Evolutionary conservation across 2,797 vertebrate species (phyloP), one percentile per base, ranked within the genome.

Genomic region (Mus caroli): DNA sequence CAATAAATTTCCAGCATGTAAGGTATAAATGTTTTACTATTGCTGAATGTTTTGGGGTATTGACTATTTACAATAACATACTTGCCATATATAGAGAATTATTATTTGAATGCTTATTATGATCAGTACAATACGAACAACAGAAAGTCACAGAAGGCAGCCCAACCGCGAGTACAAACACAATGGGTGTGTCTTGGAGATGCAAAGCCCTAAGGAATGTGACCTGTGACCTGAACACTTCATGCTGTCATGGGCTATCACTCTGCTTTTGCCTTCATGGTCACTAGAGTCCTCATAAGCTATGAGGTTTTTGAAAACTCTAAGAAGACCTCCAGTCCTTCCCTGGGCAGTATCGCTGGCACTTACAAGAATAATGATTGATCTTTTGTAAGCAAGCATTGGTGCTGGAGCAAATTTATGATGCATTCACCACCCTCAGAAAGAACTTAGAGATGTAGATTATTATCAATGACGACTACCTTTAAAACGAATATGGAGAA

Each of bases 201-300:
- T 67, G 64, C 12, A 34, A 67, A 14, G 31, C 31, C 13, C 64
- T 34, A 13, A 67, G 64, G 31, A 67, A 34, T 71, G 17, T 71
- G 7, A 17, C 14, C 6, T n/a, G 14, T n/a, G 6, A n/a, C 67
- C 14, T n/a, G 6, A n/a, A 31, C n/a, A 69, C 14, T n/a, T 69
- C 15, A 19, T 15, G 67, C 5, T 17, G 34, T n/a, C 13, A 34
- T n/a, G 15, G 67, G 8, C 6, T 69, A n/a, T 17, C 0, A 0
- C 34, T 69, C 67, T 69, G 6, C 15, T n/a, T 69, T 69, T 69
- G 67, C 2, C 34, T n/a, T 69, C 67, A 69, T 17, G 14, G 31
- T 69, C 67, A 69, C 15, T 17, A 8, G 34, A 69, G 6, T 34
- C 34, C 67, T n/a, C 15, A n/a, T 17, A 17, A n/a, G 34, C 67